Evolutionary conservation across 2,888 invertebrate species (phyloP).

Genomic region (Hartigia nigra): DNA sequence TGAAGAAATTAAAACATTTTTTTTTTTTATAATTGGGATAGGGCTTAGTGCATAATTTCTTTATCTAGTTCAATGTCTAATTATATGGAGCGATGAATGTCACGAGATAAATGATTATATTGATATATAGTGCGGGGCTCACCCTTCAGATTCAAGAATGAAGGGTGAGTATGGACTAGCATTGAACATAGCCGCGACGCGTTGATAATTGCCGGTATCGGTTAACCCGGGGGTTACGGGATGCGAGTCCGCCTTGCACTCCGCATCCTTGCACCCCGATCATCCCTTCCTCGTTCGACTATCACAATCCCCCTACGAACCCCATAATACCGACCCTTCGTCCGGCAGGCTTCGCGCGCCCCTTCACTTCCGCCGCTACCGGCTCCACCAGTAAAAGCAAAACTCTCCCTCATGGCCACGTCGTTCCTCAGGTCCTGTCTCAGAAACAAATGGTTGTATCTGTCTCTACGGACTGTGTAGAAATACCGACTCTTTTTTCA

Average conservation of each 20-base stretch:
- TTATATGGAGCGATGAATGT: conserved; percentile 49
- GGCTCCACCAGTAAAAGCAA: conserved; percentile 15
- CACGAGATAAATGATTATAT: conserved; percentile 44
- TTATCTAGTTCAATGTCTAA: conserved; percentile 27
- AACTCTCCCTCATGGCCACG: not conserved
- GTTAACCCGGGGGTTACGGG: conserved; percentile 60
- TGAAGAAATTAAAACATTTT: not conserved
- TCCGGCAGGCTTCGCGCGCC: conserved; percentile 60
- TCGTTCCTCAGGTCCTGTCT: not conserved
- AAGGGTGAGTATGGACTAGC: not conserved
- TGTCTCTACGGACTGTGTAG: not conserved
- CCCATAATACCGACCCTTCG: conserved; percentile 42
- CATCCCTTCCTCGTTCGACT: not conserved
- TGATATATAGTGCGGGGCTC: conserved; percentile 32
- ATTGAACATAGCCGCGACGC: conserved; percentile 50
- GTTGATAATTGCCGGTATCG: conserved; percentile 67
- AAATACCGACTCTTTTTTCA: not conserved
- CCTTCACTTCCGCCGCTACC: conserved; percentile 59
- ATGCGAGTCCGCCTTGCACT: conserved; percentile 36
- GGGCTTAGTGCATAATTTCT: not conserved
- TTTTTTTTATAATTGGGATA: not conserved
- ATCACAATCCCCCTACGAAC: conserved; percentile 38
- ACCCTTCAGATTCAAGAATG: conserved; percentile 28
- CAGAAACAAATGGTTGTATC: not conserved
- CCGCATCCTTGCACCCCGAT: conserved; percentile 6